Conservation (phyloP, 2,113 vertebrate species). For the Gobius niger region DNA sequence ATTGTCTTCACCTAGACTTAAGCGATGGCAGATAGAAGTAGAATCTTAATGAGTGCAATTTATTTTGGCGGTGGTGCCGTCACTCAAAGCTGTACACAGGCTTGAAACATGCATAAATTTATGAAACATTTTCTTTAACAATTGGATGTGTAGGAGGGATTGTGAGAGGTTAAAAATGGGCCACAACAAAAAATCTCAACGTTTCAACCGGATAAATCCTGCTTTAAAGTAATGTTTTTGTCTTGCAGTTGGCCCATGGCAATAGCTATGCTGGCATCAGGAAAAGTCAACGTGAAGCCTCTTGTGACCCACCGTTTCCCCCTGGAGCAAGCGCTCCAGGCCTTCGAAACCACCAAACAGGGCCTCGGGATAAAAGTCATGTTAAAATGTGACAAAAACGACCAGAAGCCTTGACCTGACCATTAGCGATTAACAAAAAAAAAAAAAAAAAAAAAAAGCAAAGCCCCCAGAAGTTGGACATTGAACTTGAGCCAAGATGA, state of each 20-base stretch:
- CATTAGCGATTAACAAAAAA: neutral
- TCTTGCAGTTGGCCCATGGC: constrained; percentile 91
- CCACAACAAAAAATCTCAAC: too few relatives aligned
- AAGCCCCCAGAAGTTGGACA: constrained; percentile 16
- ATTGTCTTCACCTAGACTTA: too few relatives aligned
- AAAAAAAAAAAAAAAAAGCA: neutral
- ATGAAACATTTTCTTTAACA: too few relatives aligned
- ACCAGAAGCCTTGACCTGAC: constrained; percentile 82
- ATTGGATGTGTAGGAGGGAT: too few relatives aligned
- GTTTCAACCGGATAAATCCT: too few relatives aligned
- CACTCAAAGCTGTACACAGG: too few relatives aligned
- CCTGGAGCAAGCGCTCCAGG: constrained; percentile 88
- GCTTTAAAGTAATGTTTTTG: neutral
- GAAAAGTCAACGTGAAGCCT: constrained; percentile 86
- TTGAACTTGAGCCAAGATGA: constrained; percentile 32
- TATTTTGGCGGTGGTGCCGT: too few relatives aligned
- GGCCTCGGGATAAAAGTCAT: constrained; percentile 92
- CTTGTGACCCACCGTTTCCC: constrained; percentile 95
- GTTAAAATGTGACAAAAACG: constrained; percentile 90
- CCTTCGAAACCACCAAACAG: constrained; percentile 88
- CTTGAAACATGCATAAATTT: too few relatives aligned
- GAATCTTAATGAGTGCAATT: too few relatives aligned
- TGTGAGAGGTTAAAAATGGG: too few relatives aligned
- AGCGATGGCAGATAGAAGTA: too few relatives aligned
- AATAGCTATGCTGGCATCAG: constrained; percentile 87